phyloP scores from a whole-genome alignment of 2,113 vertebrate genomes.

The Amblyornis subalaris region DNA sequence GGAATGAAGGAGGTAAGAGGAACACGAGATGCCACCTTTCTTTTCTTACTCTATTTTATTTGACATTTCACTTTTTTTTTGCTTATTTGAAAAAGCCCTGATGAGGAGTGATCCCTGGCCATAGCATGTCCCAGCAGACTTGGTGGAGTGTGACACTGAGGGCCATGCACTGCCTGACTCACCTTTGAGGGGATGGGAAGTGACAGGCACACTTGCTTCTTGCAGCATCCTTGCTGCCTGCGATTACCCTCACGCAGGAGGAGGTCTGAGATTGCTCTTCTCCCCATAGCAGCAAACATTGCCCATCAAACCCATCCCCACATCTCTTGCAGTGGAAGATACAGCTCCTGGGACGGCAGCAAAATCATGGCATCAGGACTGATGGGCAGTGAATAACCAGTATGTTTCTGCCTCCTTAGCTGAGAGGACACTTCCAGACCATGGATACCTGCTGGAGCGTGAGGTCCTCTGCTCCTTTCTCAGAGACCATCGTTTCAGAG shows the following conservation, averaged over 20 bases:
- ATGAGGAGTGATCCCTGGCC: background rate
- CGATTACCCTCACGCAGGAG: rapidly evolving
- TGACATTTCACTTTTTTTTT: background rate
- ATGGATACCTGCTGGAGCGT: rapidly evolving
- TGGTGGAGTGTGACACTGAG: background rate
- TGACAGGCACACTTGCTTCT: background rate
- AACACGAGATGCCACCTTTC: background rate
- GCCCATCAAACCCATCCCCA: background rate
- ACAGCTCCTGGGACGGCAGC: background rate
- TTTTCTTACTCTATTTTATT: background rate
- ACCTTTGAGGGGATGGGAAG: background rate
- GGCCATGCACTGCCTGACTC: background rate
- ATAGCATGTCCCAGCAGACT: background rate
- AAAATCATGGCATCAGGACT: rapidly evolving
- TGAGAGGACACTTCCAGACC: background rate
- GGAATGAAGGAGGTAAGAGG: background rate
- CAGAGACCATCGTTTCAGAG: background rate
- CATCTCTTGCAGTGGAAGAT: background rate
- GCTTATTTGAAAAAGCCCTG: background rate
- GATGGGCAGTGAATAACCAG: background rate
- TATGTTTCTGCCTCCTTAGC: background rate
- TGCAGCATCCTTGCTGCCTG: rapidly evolving
- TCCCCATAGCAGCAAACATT: rapidly evolving
- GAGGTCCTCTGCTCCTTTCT: background rate
- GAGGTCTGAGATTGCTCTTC: background rate